These are phyloP conservation scores for Gastrophryne carolinensis DNA, from an alignment of 2,797 vertebrate genomes.

Conservation along the genomic window DNA sequence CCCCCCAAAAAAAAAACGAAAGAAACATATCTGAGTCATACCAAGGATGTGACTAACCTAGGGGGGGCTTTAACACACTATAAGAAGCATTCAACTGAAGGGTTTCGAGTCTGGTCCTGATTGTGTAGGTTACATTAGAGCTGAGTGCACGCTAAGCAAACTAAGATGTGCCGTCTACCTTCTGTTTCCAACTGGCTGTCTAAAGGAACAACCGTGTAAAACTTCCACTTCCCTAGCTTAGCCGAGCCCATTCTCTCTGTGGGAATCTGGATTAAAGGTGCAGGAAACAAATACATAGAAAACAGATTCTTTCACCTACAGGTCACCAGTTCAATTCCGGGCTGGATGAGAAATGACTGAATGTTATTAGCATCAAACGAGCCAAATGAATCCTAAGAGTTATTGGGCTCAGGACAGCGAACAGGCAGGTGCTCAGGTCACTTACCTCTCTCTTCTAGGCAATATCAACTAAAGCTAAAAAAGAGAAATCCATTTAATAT, in stretches of 20 bases:
- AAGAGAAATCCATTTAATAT: too few species aligned
- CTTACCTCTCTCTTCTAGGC: constrained; percentile 1
- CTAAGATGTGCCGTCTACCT: background rate
- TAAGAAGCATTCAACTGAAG: background rate
- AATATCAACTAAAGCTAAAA: background rate
- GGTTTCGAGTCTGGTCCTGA: background rate
- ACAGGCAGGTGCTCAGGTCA: constrained; percentile 43
- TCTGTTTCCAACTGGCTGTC: constrained; percentile 1
- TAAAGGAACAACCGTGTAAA: background rate
- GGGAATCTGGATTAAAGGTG: constrained; percentile 48
- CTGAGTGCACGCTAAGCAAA: background rate
- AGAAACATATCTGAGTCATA: constrained; percentile 13
- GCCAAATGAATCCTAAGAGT: constrained; percentile 26
- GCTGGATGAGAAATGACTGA: constrained; percentile 51
- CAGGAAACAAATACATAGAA: constrained; percentile 47
- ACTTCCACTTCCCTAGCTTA: constrained; percentile 40
- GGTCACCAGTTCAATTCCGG: constrained; percentile 50
- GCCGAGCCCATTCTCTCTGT: constrained; percentile 29
- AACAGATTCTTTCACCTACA: constrained; percentile 52
- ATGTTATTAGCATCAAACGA: constrained; percentile 50
- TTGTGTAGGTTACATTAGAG: background rate
- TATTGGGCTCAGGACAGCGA: constrained; percentile 44
- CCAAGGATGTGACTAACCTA: constrained; percentile 34
- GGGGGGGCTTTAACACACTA: background rate
- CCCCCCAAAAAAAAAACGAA: constrained; percentile 8